Conservation (phyloP, 2,113 vertebrate genomes). For the Leucosticte australis region DNA sequence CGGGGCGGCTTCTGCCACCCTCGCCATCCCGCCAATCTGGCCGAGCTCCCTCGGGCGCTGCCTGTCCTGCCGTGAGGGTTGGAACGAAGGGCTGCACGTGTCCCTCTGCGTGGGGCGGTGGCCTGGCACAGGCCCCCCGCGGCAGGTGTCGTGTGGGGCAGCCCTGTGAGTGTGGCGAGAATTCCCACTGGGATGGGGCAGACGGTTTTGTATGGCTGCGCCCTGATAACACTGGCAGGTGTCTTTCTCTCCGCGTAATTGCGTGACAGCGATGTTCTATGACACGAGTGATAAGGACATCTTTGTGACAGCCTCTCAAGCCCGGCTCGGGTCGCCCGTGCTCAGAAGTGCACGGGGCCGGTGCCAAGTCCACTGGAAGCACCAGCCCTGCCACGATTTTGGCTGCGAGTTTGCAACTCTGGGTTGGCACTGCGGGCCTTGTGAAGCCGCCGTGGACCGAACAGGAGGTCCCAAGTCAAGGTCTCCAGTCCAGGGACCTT, state of each 20-base stretch:
- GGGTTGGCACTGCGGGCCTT: not conserved
- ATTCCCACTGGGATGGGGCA: fast-evolving
- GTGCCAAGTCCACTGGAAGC: not conserved
- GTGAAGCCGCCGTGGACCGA: fast-evolving
- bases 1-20: fast-evolving
- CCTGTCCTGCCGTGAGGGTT: fast-evolving
- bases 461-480: not conserved
- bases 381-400: fast-evolving
- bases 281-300: not conserved
- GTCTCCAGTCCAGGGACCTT: not conserved
- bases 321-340: fast-evolving
- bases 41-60: fast-evolving
- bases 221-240: too few species aligned
- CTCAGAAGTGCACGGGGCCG: too few species aligned
- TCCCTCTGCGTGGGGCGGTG: fast-evolving
- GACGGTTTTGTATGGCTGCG: fast-evolving
- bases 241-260: too few species aligned
- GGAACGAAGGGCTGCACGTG: not conserved
- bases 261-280: not conserved
- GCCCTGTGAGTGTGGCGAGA: fast-evolving
- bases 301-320: not conserved
- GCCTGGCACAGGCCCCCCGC: fast-evolving
- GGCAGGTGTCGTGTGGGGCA: not conserved
- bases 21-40: too few species aligned
- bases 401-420: not conserved